Base-by-base conservation (phyloP, 1,140 invertebrate species). In the Diplogasteroides magnus region DNA sequence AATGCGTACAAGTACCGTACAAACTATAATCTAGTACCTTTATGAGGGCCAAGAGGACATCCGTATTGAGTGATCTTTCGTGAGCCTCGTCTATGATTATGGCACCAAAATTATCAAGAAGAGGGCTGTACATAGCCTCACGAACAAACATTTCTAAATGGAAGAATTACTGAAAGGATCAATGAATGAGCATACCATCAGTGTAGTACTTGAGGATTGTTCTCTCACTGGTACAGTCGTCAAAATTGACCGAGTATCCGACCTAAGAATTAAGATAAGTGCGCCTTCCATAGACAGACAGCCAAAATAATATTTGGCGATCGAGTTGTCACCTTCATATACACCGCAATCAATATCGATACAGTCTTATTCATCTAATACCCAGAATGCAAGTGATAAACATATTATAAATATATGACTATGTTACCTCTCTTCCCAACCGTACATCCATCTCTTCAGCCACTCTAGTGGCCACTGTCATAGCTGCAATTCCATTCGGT, bases 361-460 rank as follows among this genome's bases (percentile, higher is more conserved):
- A n/a, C n/a, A n/a, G n/a, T n/a, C n/a, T n/a, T n/a, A n/a, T n/a
- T n/a, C n/a, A n/a, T n/a, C n/a, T n/a, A n/a, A n/a, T n/a, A n/a
- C n/a, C n/a, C n/a, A n/a, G n/a, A n/a, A n/a, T n/a, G n/a, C n/a
- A n/a, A n/a, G n/a, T n/a, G n/a, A n/a, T n/a, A n/a, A n/a, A n/a
- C n/a, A n/a, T n/a, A n/a, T n/a, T n/a, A n/a, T n/a, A n/a, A n/a
- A n/a, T n/a, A n/a, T n/a, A n/a, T n/a, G n/a, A n/a, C n/a, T n/a
- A n/a, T n/a, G n/a, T n/a, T n/a, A n/a, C n/a, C 23, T 64, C 29
- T 59, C 60, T 29, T 56, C 68, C 32, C 6, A 80, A 69, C 55
- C 87, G 88, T 0, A 98, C 94, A 86, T 98, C 97, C 94, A 98
- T 97, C 87, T 99, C 97, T 84, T 98, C 94, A 0, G 94, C 94